Evolutionary conservation across 1,140 invertebrate species (phyloP).

Genomic region (Marisa cornuarietis): DNA sequence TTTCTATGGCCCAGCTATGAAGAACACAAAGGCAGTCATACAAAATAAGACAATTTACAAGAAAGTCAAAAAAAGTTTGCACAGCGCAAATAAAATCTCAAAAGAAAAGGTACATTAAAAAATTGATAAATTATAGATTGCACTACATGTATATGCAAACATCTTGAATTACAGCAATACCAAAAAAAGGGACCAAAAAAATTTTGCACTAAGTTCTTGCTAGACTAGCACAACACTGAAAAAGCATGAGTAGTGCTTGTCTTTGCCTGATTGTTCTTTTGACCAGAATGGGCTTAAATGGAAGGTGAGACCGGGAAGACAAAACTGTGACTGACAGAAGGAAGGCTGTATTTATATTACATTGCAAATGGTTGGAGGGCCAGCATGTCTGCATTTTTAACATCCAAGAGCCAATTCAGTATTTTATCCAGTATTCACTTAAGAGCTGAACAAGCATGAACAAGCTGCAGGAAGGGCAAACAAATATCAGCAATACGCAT

Average conservation of each 20-base stretch:
- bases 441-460: too few species aligned
- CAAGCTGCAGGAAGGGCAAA: too few species aligned
- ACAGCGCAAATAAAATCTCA: neutral
- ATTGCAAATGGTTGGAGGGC: too few species aligned
- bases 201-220: neutral
- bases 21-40: neutral
- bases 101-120: slow-evolving; percentile 1
- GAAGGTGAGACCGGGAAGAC: too few species aligned
- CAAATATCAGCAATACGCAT: too few species aligned
- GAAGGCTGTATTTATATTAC: too few species aligned
- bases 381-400: too few species aligned
- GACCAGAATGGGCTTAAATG: too few species aligned
- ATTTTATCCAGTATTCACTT: too few species aligned
- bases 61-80: neutral
- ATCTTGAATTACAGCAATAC: neutral
- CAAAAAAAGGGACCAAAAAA: neutral
- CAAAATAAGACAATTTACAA: too few species aligned
- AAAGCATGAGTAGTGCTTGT: slow-evolving; percentile 1
- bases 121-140: slow-evolving; percentile 4
- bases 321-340: too few species aligned
- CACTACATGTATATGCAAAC: slow-evolving; percentile 10
- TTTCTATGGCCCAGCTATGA: slow-evolving; percentile 5
- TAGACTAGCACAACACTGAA: slow-evolving; percentile 2
- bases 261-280: neutral
- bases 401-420: too few species aligned